Evolutionary conservation across 2,888 invertebrate species (phyloP), one percentile per base, ranked within the genome.

Genomic region (Ditylenchus weischeri): DNA sequence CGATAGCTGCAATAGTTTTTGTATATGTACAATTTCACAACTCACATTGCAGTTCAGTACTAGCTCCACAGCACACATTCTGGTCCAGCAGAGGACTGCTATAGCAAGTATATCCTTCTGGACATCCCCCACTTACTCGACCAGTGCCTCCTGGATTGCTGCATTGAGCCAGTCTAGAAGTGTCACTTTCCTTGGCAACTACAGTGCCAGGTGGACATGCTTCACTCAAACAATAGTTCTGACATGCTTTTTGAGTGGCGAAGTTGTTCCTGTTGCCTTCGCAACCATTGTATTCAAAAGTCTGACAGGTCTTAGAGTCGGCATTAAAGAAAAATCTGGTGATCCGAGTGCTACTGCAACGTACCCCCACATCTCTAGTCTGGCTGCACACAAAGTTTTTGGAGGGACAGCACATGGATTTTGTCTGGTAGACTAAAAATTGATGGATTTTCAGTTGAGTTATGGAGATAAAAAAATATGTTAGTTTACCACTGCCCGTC

Each of bases 241-340:
- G 77, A 63, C 83, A 83, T 11, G 78, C 70, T 65, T 79, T 79
- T 69, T 79, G 77, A 0, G 77, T 72, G 43, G 80, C 79, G 65
- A 82, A 83, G 69, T 82, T 83, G 74, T 83, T 83, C 10, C 81
- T 71, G 69, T 83, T 83, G 50, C 81, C 78, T 64, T 47, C 23
- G 36, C 61, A 38, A 19, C 83, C 83, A 69, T 80, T 81, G 75
- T 81, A 83, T 63, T 78, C 77, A 69, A 81, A 82, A 0, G 77
- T 74, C 64, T 78, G 76, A 63, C 82, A 82, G 4, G 76, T 79
- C 70, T 80, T 80, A 35, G 77, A 74, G 67, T 78, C 81, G 38
- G 77, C 76, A 68, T 82, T 80, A 76, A 82, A 82, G 69, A 73
- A 82, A 64, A 76, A 81, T 54, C 82, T 76, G 47, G 76, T 71